Evolutionary conservation across 2,888 invertebrate species (phyloP), one percentile per base, ranked within the genome.

Genomic region (Caenorhabditis doughertyi): DNA sequence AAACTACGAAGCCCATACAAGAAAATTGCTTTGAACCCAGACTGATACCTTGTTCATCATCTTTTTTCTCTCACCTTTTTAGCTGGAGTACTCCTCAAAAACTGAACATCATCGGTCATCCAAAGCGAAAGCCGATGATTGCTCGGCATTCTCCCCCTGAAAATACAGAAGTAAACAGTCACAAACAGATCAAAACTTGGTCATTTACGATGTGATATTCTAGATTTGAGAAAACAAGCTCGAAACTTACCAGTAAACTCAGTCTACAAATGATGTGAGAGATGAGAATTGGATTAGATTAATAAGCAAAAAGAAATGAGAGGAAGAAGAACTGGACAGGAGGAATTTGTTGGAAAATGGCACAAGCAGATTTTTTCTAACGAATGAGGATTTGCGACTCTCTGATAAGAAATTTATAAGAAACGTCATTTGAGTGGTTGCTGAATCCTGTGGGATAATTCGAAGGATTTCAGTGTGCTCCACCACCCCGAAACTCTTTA

Each of bases 91-190:
- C 58, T 67, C n/a, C 76, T 67, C 67, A 68, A 44, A 53, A 76
- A 76, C 58, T 68, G 58, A 27, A 60, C 55, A 53, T 68, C 76
- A 58, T 76, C 76, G 32, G 67, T 68, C 68, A 76, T 68, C 76
- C 76, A 68, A 23, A 76, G 56, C 18, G 76, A 76, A 35, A 68
- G 76, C 49, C 68, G 76, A 56, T 68, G 76, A 18, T 68, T 76
- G 42, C 60, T 68, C 35, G 67, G 76, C 76, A 76, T 76, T 47
- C 32, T 53, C 62, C 39, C 44, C 11, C 51, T 71, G 58, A 44
- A 71, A 71, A 60, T 39, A n/a, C 42, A 44, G 25, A 53, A 53
- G 35, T 51, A 55, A 27, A 25, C 13, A 16, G 9, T n/a, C n/a
- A 16, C 53, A 42, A 49, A 32, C 44, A 27, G 44, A 51, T 51